Conservation (phyloP, 2,797 vertebrate species). For the Aviceda cuculoides region DNA sequence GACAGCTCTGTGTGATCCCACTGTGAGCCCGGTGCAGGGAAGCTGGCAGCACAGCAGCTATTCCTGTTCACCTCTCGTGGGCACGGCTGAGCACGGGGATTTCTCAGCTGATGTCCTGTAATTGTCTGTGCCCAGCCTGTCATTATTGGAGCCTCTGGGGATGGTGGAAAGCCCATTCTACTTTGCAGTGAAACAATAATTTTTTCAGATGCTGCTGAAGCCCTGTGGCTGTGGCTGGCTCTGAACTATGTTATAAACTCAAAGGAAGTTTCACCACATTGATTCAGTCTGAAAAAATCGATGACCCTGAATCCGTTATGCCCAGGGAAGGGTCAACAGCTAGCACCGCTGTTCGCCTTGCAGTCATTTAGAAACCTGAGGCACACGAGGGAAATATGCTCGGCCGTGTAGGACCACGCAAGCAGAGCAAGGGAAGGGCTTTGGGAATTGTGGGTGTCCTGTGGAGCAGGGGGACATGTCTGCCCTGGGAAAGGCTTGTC, state of each 20-base stretch:
- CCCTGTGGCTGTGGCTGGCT: not conserved
- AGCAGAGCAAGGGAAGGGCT: not conserved
- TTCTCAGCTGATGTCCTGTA: not conserved
- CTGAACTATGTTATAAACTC: not conserved
- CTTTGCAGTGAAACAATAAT: not conserved
- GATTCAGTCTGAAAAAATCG: not conserved
- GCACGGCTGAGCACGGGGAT: not conserved
- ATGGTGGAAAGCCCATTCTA: not conserved
- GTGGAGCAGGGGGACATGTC: fast-evolving
- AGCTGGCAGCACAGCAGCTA: not conserved
- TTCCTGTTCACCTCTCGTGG: not conserved
- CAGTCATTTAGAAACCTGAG: not conserved
- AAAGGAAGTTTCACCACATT: not conserved
- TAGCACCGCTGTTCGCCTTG: not conserved
- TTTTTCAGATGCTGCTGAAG: not conserved
- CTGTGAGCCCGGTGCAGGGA: fast-evolving
- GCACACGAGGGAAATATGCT: fast-evolving
- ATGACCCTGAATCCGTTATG: not conserved
- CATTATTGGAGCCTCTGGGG: not conserved
- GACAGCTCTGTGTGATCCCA: not conserved
- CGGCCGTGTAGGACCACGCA: not conserved
- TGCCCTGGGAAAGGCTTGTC: not conserved
- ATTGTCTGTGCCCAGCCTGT: not conserved
- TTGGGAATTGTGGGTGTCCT: not conserved
- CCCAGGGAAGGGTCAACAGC: not conserved